Conservation (phyloP, 2,797 vertebrate genomes). For the Yasuhikotakia modesta region DNA sequence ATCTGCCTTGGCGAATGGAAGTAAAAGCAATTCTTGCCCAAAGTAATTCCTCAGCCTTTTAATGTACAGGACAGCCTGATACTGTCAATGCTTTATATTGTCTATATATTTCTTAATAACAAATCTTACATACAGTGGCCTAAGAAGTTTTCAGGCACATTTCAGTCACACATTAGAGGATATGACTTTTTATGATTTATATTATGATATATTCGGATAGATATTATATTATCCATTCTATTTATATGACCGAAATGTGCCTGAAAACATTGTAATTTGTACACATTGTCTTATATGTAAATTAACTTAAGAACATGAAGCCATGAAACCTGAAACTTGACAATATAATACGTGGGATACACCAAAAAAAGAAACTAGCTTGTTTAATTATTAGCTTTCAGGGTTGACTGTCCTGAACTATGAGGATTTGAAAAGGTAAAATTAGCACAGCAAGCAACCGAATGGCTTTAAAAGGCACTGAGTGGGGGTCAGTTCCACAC, state of each 20-base stretch:
- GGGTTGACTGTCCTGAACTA: background rate
- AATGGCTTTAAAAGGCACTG: background rate
- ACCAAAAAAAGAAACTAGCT: background rate
- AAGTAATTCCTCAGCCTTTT: background rate
- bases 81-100: background rate
- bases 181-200: too few species aligned
- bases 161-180: too few species aligned
- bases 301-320: too few species aligned
- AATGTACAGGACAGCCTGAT: background rate
- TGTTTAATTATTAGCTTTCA: conserved; percentile 33
- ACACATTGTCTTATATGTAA: too few species aligned
- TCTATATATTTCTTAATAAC: too few species aligned
- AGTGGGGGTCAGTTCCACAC: conserved; percentile 14
- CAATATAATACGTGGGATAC: background rate
- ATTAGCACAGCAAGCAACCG: conserved; percentile 2
- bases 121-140: too few species aligned
- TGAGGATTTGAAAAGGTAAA: conserved; percentile 34
- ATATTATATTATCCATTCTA: too few species aligned
- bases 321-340: too few species aligned
- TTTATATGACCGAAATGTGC: too few species aligned
- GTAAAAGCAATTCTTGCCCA: background rate
- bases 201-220: too few species aligned
- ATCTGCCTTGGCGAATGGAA: background rate
- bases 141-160: too few species aligned
- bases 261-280: too few species aligned